Evolutionary conservation across 1,140 invertebrate species (phyloP).

Genomic region (Drosophila mauritiana): DNA sequence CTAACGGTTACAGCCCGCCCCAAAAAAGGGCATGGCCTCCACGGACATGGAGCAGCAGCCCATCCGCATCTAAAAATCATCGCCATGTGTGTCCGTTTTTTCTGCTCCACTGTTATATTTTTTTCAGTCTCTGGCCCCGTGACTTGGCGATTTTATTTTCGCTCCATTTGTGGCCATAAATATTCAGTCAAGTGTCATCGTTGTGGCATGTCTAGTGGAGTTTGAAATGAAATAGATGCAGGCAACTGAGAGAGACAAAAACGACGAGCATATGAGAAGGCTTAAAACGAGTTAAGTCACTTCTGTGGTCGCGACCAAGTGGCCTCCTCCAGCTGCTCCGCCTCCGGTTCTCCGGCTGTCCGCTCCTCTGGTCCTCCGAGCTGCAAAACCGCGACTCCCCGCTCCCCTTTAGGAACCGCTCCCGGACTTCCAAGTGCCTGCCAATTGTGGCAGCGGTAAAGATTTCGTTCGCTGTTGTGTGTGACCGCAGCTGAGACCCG

Average conservation of each 20-base stretch:
- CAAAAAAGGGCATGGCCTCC: constrained; percentile 70
- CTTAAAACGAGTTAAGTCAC: constrained; percentile 82
- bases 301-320: constrained; percentile 78
- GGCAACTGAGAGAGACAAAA: constrained; percentile 14
- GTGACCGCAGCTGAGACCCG: constrained; percentile 45
- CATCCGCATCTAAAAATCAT: constrained; percentile 45
- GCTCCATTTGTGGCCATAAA: constrained; percentile 82
- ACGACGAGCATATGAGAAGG: constrained; percentile 54
- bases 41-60: constrained; percentile 18
- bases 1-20: constrained; percentile 67
- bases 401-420: constrained; percentile 16
- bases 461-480: constrained; percentile 43
- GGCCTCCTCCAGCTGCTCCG: constrained; percentile 50
- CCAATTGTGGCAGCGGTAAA: constrained; percentile 52
- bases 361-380: constrained; percentile 20
- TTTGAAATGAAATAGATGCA: constrained; percentile 81
- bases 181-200: constrained; percentile 82
- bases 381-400: constrained; percentile 15
- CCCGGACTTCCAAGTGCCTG: constrained; percentile 45
- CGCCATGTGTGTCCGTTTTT: constrained; percentile 67
- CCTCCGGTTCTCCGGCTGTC: constrained; percentile 7
- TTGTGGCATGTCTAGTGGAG: constrained; percentile 77
- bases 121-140: constrained; percentile 54
- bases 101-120: constrained; percentile 25
- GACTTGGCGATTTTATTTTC: constrained; percentile 82